These are phyloP conservation scores for Myotis planiceps DNA, from an alignment of 2,797 vertebrate genomes.

Conservation along the genomic window DNA sequence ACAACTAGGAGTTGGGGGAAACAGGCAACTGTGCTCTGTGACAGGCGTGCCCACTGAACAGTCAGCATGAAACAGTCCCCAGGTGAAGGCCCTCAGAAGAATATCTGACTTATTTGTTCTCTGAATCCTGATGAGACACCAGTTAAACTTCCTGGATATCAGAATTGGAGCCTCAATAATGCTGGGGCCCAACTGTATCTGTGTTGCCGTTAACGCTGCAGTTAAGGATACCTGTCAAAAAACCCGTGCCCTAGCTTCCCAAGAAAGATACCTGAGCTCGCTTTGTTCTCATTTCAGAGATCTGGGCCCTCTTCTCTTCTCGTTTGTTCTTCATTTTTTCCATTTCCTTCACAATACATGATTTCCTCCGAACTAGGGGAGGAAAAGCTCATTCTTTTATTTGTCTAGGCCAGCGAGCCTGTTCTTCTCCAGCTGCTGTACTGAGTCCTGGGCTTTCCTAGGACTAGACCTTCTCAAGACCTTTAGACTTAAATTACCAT, in stretches of 20 bases:
- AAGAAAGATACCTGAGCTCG: slow-evolving; percentile 90
- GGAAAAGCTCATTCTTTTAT: neutral
- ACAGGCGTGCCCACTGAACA: neutral
- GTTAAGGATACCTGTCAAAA: neutral
- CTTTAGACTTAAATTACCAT: neutral
- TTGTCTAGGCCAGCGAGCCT: neutral
- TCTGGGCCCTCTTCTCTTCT: slow-evolving; percentile 90
- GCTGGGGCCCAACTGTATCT: neutral
- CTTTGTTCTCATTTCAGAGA: slow-evolving; percentile 89
- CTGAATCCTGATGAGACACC: slow-evolving; percentile 49
- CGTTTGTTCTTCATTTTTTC: slow-evolving; percentile 92
- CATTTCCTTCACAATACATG: slow-evolving; percentile 89
- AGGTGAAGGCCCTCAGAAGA: neutral
- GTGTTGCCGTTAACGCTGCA: neutral
- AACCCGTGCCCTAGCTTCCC: neutral
- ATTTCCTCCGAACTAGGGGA: slow-evolving; percentile 88
- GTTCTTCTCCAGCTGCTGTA: neutral
- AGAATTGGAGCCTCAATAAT: slow-evolving; percentile 1
- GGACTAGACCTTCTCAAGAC: slow-evolving; percentile 17
- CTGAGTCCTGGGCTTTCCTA: neutral
- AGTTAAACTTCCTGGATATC: slow-evolving; percentile 14
- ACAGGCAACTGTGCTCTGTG: neutral
- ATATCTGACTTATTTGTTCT: slow-evolving; percentile 21
- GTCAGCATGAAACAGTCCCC: neutral
- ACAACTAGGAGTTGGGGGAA: neutral